A percentile compares a stretch with the other conserved stretches of the same genome.
Evolutionary conservation across 2,797 vertebrate species (phyloP).

Genomic region (Jordanella pulchra): DNA sequence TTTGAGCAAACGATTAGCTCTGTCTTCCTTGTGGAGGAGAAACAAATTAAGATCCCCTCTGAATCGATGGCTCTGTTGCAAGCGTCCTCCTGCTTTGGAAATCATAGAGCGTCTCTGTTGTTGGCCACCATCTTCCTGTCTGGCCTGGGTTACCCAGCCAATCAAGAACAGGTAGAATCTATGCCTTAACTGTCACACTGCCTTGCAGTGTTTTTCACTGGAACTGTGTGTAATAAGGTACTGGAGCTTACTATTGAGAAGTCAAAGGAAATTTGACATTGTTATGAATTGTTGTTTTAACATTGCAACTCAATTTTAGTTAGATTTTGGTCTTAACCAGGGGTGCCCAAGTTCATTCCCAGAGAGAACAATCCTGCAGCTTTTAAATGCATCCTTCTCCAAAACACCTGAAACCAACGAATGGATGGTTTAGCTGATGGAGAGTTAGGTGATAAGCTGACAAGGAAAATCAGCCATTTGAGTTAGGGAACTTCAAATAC

Average conservation of each 20-base stretch:
- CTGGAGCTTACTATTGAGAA: background rate
- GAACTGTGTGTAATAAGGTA: background rate
- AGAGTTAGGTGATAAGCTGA: too few relatives aligned
- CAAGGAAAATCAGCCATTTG: too few relatives aligned
- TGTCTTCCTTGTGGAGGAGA: conserved; percentile 58
- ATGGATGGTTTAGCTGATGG: too few relatives aligned
- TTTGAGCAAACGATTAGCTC: conserved; percentile 77
- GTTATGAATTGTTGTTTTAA: background rate
- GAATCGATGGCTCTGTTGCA: conserved; percentile 74
- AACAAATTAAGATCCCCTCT: conserved; percentile 60
- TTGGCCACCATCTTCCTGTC: conserved; percentile 86
- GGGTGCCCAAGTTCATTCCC: too few relatives aligned
- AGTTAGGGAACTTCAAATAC: too few relatives aligned
- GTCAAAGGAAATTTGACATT: background rate
- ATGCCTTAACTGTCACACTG: background rate
- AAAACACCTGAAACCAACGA: too few relatives aligned
- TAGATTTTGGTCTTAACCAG: background rate
- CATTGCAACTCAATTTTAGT: too few relatives aligned
- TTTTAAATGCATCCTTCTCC: too few relatives aligned
- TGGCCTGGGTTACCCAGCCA: conserved; percentile 76
- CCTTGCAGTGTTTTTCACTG: background rate
- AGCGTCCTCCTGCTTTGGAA: conserved; percentile 87
- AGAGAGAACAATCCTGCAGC: too few relatives aligned
- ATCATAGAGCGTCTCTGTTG: conserved; percentile 88
- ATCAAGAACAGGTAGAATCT: conserved; percentile 81